Percentiles rank a stretch among this genome's conserved stretches.
These are phyloP conservation scores for Crotalus viridis DNA, from an alignment of 2,113 vertebrate species.

Conservation along the genomic window DNA sequence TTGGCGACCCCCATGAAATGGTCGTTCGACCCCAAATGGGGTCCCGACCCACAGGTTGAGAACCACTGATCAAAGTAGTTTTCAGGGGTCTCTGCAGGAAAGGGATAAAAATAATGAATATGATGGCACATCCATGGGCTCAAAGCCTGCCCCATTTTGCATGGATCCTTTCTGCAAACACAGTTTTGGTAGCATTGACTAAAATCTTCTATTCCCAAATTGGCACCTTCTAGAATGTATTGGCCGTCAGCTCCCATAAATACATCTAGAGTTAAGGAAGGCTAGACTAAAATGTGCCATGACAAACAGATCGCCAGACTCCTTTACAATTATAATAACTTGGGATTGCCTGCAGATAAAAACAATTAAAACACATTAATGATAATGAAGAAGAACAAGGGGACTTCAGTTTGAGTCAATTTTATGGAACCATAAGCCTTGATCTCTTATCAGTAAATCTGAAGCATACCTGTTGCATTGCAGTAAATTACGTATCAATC, in stretches of 20 bases:
- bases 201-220: not conserved
- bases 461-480: constrained; percentile 75
- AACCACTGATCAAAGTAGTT: not conserved
- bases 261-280: not conserved
- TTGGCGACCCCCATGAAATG: too few relatives aligned
- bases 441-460: constrained; percentile 70
- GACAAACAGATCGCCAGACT: not conserved
- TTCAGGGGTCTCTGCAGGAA: not conserved
- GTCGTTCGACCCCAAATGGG: too few relatives aligned
- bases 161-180: not conserved
- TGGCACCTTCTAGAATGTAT: too few relatives aligned
- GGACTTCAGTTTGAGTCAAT: constrained; percentile 63
- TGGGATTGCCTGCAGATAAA: constrained; percentile 43
- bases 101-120: not conserved
- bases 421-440: constrained; percentile 68
- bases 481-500: constrained; percentile 79
- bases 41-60: too few relatives aligned
- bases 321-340: constrained; percentile 8
- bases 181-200: not conserved
- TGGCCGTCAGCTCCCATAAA: not conserved
- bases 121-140: not conserved
- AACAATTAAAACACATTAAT: constrained; percentile 36
- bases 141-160: not conserved
- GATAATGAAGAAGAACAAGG: constrained; percentile 60
- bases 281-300: not conserved